Evolutionary conservation across 2,113 vertebrate species (phyloP), one percentile per base, ranked within the genome.

Genomic region (Oncorhynchus nerka): DNA sequence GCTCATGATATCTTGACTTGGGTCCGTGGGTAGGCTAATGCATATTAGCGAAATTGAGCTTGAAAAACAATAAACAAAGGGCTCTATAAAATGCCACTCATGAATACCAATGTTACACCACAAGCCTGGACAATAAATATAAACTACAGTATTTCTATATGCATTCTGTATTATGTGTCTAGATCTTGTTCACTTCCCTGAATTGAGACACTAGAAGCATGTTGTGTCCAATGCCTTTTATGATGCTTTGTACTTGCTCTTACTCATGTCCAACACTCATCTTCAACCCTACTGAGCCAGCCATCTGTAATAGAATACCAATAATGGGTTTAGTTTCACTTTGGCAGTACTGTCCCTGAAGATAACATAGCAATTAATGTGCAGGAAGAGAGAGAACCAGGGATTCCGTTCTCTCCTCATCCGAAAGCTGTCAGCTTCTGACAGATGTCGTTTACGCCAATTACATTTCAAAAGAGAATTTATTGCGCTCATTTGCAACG

Each of bases 381-480:
- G 1, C 19, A 66, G 71, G 48, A 73, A 16, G 49, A 70, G n/a
- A 19, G 24, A 57, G 11, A 32, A 45, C 26, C 70, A 24, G 19
- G 65, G 30, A 64, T 30, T 51, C 20, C 1, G 7, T 70, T 71
- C 77, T 71, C 61, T 51, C 6, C 39, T 69, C 34, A 51, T 79
- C 72, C 71, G 66, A 71, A 78, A 79, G 24, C 55, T 64, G 67
- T 74, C 74, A 65, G 32, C 55, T 20, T 73, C 74, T 79, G 74
- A 45, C 62, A 74, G 68, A 26, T 67, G 59, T 73, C 65, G 73
- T 79, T 61, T 65, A 64, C 48, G 45, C 71, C 49, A 73, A 73
- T 73, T 68, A 71, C 62, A 65, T 73, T 76, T 80, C 67, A 68
- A 70, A 80, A 61, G 66, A 78, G 39, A 73, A 75, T 24, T 55